Conservation (phyloP, 2,113 vertebrate species). For the Psephotus haematonotus region DNA sequence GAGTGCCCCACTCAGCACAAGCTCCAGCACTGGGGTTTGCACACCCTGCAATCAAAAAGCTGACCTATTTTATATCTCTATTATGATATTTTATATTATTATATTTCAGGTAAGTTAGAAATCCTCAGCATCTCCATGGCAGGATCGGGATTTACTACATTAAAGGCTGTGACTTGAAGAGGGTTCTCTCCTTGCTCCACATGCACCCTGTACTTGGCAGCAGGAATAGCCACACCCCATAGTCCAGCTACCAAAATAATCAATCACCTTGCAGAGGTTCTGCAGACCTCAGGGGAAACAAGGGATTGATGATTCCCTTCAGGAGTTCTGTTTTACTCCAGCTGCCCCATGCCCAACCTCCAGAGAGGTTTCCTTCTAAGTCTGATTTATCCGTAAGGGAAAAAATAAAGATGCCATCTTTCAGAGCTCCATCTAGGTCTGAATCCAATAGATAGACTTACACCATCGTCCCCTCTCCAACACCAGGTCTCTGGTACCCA, state of each 20-base stretch:
- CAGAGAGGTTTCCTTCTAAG: not conserved
- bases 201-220: not conserved
- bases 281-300: not conserved
- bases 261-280: not conserved
- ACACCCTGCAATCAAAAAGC: not conserved
- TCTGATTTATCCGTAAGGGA: not conserved
- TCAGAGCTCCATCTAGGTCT: not conserved
- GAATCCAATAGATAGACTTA: not conserved
- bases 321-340: not conserved
- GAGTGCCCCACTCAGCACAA: not conserved
- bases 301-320: not conserved
- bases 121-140: not conserved
- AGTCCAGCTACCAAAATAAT: not conserved
- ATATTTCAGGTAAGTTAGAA: not conserved
- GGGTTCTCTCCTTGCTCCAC: not conserved
- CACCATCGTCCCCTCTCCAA: accelerated
- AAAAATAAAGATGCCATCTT: not conserved
- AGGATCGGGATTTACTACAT: not conserved
- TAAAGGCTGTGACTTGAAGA: not conserved
- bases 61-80: not conserved
- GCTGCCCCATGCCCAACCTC: not conserved
- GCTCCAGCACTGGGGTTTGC: not conserved
- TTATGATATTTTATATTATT: not conserved
- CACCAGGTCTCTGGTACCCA: not conserved
- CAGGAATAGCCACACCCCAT: accelerated